Percentiles rank a stretch among this genome's conserved stretches.
phyloP scores from a whole-genome alignment of 2,797 vertebrate genomes.

The Pseudomugil tenellus region DNA sequence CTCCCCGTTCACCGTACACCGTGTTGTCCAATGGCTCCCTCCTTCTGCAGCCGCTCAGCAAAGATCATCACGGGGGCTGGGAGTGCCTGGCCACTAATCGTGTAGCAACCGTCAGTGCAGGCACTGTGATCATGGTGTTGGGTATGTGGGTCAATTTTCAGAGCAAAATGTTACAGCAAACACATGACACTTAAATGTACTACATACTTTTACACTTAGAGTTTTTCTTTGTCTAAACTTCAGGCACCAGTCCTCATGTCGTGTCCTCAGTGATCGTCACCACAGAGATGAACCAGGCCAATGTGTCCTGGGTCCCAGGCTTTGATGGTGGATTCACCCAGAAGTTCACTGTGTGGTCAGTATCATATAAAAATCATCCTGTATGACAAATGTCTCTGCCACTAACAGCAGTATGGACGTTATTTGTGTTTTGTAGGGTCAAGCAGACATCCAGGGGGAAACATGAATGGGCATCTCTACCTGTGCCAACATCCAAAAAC shows the following conservation, averaged over 20 bases:
- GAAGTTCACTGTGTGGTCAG: slow-evolving; percentile 94
- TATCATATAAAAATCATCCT: slow-evolving; percentile 11
- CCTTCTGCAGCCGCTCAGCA: slow-evolving; percentile 85
- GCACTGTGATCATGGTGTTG: slow-evolving; percentile 88
- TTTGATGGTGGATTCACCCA: slow-evolving; percentile 96
- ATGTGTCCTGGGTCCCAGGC: slow-evolving; percentile 92
- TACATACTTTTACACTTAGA: neutral
- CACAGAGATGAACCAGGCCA: slow-evolving; percentile 85
- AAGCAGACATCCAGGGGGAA: slow-evolving; percentile 87
- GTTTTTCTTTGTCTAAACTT: neutral
- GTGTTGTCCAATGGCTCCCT: slow-evolving; percentile 89
- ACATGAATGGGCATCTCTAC: slow-evolving; percentile 92
- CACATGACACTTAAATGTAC: neutral
- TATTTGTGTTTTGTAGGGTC: slow-evolving; percentile 76
- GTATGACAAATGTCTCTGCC: neutral
- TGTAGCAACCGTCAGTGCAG: slow-evolving; percentile 85
- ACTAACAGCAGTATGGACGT: neutral
- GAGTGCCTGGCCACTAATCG: slow-evolving; percentile 89
- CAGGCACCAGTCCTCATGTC: slow-evolving; percentile 93
- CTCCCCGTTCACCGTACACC: slow-evolving; percentile 75
- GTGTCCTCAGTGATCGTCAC: slow-evolving; percentile 85
- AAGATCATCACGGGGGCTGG: slow-evolving; percentile 94
- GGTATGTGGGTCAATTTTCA: slow-evolving; percentile 78
- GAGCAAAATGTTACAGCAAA: neutral
- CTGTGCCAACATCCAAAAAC: slow-evolving; percentile 86